phyloP scores from a whole-genome alignment of 1,140 invertebrate genomes.

The Drosophila pectinifera region DNA sequence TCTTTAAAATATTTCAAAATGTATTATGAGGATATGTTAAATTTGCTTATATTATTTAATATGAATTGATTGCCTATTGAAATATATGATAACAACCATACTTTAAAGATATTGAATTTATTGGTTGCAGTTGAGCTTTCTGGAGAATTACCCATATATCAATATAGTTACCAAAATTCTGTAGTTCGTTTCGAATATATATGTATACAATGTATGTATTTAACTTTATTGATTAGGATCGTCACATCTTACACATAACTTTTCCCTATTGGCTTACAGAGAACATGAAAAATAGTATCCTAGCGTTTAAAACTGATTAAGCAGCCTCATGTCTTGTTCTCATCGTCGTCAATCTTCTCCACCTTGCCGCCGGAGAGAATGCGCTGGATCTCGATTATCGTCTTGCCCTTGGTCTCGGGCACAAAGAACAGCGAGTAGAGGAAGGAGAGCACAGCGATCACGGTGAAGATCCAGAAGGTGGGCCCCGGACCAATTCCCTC shows the following conservation, averaged over 20 bases:
- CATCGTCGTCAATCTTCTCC: conserved; percentile 1
- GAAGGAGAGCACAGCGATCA: conserved; percentile 88
- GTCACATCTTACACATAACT: conserved; percentile 24
- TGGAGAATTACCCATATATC: no score
- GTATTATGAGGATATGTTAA: no score
- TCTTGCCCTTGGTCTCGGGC: conserved; percentile 90
- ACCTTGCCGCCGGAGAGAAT: conserved; percentile 58
- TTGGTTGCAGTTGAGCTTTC: no score
- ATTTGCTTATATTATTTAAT: no score
- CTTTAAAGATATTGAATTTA: no score
- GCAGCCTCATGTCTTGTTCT: conserved; percentile 3
- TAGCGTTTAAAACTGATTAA: not conserved
- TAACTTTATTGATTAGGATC: conserved; percentile 23
- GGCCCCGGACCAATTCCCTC: conserved; percentile 86
- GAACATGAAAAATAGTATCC: conserved; percentile 21
- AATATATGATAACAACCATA: no score
- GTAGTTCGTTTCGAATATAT: not conserved
- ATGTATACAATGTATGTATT: no score
- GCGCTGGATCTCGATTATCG: conserved; percentile 87
- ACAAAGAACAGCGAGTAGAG: conserved; percentile 88
- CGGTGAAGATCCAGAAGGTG: conserved; percentile 91
- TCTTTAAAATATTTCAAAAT: no score
- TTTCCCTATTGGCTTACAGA: conserved; percentile 23
- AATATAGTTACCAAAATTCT: not conserved
- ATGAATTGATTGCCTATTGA: no score